Base-by-base conservation (phyloP, 1,140 invertebrate species). In the Maniola jurtina region DNA sequence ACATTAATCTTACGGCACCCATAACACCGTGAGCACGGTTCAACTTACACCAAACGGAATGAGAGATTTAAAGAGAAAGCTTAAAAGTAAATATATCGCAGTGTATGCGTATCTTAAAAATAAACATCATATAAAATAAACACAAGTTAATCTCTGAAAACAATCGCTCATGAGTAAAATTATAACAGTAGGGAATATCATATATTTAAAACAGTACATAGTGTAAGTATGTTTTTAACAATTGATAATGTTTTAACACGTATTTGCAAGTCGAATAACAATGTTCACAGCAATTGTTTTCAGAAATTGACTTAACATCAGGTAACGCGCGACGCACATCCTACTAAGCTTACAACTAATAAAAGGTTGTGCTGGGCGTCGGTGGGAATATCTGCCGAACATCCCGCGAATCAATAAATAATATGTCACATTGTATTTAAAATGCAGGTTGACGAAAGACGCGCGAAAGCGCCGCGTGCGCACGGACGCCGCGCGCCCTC, bases 241-340 rank as follows among this genome's bases (percentile, higher is more conserved):
- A 55, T 63, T 8, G 36, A 42, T 42, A 55, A 55, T 55, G 52
- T 55, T 55, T 10, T 35, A 55, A 35, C 10, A n/a, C 13, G 13
- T 25, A 50, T 35, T 16, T 40, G 57, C 6, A 14, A 33, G 33
- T 64, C 14, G 16, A 14, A 34, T n/a, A 59, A 59, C 38, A 59
- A 64, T 67, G 54, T 67, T 36, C 63, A 65, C 50, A 64, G 66
- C 52, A 57, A 68, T 16, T 68, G 59, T 66, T 66, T 65, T 64
- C 7, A 65, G 65, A 70, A 56, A 62, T 56, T 50, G 73, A 76
- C 73, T 70, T 70, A 76, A 80, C 76, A 81, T 88, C 84, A 88
- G 87, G 83, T 88, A 87, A 88, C 85, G 78, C 79, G 83, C 77
- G 84, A 89, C 81, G 84, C 82, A 86, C 81, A 79, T 77, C 73